Evolutionary conservation across 2,888 invertebrate species (phyloP).

Genomic region (Drosophila cracens): DNA sequence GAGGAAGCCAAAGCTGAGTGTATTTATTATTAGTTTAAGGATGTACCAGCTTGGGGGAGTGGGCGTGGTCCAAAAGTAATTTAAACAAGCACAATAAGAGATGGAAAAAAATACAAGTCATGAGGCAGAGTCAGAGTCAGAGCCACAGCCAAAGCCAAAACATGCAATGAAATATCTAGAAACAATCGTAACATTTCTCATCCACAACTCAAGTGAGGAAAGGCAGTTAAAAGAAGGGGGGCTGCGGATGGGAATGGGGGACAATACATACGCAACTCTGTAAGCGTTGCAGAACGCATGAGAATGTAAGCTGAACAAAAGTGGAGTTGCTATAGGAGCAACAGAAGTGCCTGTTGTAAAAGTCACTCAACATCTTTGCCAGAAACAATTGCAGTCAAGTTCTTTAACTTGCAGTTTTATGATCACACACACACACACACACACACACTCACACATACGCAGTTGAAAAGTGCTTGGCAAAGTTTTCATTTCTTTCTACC

Average conservation of each 20-base stretch:
- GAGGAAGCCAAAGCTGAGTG: slow-evolving; percentile 14
- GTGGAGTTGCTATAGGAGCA: neutral
- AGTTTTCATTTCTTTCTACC: slow-evolving; percentile 73
- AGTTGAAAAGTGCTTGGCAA: slow-evolving; percentile 47
- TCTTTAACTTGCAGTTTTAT: slow-evolving; percentile 80
- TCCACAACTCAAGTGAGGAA: slow-evolving; percentile 27
- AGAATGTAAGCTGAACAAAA: slow-evolving; percentile 17
- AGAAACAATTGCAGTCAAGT: slow-evolving; percentile 80
- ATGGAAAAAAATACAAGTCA: slow-evolving; percentile 67
- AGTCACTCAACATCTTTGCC: slow-evolving; percentile 78
- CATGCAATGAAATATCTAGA: slow-evolving; percentile 60
- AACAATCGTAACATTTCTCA: slow-evolving; percentile 62
- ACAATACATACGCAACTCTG: slow-evolving; percentile 55
- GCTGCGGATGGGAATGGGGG: neutral
- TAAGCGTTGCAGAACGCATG: slow-evolving; percentile 48
- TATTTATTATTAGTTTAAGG: slow-evolving; percentile 69
- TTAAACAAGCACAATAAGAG: slow-evolving; percentile 47
- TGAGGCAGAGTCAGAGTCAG: slow-evolving; percentile 48
- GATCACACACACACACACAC: slow-evolving; percentile 54
- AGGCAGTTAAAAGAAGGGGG: slow-evolving; percentile 3
- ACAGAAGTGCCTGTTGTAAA: slow-evolving; percentile 63
- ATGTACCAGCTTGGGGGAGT: slow-evolving; percentile 1
- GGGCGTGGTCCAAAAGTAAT: slow-evolving; percentile 61
- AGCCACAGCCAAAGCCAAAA: slow-evolving; percentile 40
- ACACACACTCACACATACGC: slow-evolving; percentile 2